These are phyloP conservation scores for Eueremaeus valkanovi DNA, from an alignment of 2,888 invertebrate genomes.

Conservation along the genomic window DNA sequence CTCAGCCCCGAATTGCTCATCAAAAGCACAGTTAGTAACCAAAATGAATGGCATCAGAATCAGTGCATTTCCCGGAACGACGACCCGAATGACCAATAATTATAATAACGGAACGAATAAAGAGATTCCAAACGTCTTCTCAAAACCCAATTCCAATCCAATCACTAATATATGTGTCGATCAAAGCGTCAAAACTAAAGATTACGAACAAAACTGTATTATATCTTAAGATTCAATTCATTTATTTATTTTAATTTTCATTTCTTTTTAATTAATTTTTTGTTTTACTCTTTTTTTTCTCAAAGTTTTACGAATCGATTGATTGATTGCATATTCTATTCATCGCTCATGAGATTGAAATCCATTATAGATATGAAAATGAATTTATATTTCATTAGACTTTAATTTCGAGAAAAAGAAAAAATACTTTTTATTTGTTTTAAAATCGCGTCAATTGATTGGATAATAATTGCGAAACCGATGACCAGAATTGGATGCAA, in stretches of 20 bases:
- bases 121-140: neutral
- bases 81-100: slow-evolving; percentile 1
- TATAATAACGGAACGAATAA: neutral
- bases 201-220: neutral
- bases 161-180: neutral
- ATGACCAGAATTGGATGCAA: neutral
- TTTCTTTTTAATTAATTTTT: neutral
- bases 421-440: neutral
- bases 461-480: neutral
- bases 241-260: neutral
- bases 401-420: too few relatives aligned
- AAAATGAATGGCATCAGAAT: slow-evolving; percentile 15
- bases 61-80: slow-evolving; percentile 16
- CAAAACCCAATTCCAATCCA: neutral
- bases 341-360: neutral
- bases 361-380: neutral
- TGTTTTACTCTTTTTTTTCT: neutral
- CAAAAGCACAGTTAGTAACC: neutral
- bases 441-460: neutral
- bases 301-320: slow-evolving; percentile 4
- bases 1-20: neutral
- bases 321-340: neutral
- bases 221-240: too few relatives aligned
- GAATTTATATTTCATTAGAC: neutral
- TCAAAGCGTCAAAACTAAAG: neutral